Conservation (phyloP, 2,888 invertebrate genomes). For the Chymomyza caudatula region DNA sequence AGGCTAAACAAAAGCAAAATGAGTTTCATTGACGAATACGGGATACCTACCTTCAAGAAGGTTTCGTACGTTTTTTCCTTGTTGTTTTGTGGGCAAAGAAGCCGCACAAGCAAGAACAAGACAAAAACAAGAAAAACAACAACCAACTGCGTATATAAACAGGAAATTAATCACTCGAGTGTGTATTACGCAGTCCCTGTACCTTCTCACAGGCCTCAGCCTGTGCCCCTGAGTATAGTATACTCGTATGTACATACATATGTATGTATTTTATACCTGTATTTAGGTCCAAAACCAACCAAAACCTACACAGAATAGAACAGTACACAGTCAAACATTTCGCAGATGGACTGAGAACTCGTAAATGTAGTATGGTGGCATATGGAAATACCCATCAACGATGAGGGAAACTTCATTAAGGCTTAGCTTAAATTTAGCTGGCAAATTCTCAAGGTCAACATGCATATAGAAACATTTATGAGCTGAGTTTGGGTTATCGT, state of each 20-base stretch:
- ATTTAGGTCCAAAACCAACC: slow-evolving; percentile 23
- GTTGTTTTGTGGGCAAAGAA: slow-evolving; percentile 27
- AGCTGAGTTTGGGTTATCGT: slow-evolving; percentile 51
- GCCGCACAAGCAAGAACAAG: slow-evolving; percentile 59
- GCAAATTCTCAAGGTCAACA: slow-evolving; percentile 54
- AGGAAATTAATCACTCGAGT: slow-evolving; percentile 69
- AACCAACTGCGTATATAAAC: slow-evolving; percentile 53
- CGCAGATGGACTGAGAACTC: background rate
- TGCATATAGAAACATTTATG: slow-evolving; percentile 45
- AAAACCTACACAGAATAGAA: background rate
- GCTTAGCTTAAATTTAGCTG: slow-evolving; percentile 31
- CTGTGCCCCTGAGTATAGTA: background rate
- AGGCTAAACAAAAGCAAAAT: slow-evolving; percentile 25
- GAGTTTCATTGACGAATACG: slow-evolving; percentile 36
- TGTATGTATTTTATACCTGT: slow-evolving; percentile 16
- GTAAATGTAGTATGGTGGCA: background rate
- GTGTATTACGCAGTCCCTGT: slow-evolving; percentile 42
- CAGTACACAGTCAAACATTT: background rate
- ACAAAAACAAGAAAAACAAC: slow-evolving; percentile 24
- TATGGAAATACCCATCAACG: background rate
- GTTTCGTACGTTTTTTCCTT: background rate
- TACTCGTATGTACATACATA: background rate
- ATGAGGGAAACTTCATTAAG: slow-evolving; percentile 39
- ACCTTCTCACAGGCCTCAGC: slow-evolving; percentile 23
- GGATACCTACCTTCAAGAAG: slow-evolving; percentile 49